phyloP scores from a whole-genome alignment of 2,797 vertebrate genomes.

The Sebastes ruberrimus region DNA sequence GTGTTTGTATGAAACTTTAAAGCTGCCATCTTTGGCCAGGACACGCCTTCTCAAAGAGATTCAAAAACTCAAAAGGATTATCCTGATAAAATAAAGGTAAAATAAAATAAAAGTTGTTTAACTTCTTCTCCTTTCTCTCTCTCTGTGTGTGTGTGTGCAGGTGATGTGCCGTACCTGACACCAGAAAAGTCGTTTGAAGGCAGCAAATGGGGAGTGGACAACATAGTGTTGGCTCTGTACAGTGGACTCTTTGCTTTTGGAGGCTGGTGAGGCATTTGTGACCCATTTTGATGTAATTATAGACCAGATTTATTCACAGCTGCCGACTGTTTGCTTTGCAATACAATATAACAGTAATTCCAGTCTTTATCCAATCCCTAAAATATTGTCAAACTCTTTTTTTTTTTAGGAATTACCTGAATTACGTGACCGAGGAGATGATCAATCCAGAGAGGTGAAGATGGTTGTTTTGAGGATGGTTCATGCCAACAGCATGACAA shows the following conservation, averaged over 20 bases:
- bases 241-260: slow-evolving; percentile 98
- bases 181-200: slow-evolving; percentile 89
- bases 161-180: slow-evolving; percentile 83
- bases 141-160: slow-evolving; percentile 68
- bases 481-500: slow-evolving; percentile 22
- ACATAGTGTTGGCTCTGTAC: slow-evolving; percentile 94
- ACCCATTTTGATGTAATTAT: neutral
- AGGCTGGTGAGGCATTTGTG: slow-evolving; percentile 89
- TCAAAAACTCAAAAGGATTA: neutral
- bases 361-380: neutral
- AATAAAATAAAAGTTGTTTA: neutral
- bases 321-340: neutral
- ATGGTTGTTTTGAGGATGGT: slow-evolving; percentile 55
- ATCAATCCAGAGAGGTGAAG: slow-evolving; percentile 95
- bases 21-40: too few species aligned
- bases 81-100: too few species aligned
- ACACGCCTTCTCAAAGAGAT: too few species aligned
- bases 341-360: neutral
- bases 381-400: slow-evolving; percentile 6
- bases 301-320: neutral
- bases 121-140: neutral
- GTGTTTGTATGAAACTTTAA: too few species aligned
- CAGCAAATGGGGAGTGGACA: slow-evolving; percentile 88
- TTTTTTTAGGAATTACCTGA: slow-evolving; percentile 94
- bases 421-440: slow-evolving; percentile 99